phyloP scores from a whole-genome alignment of 2,888 invertebrate genomes.

The Amiota mariae region DNA sequence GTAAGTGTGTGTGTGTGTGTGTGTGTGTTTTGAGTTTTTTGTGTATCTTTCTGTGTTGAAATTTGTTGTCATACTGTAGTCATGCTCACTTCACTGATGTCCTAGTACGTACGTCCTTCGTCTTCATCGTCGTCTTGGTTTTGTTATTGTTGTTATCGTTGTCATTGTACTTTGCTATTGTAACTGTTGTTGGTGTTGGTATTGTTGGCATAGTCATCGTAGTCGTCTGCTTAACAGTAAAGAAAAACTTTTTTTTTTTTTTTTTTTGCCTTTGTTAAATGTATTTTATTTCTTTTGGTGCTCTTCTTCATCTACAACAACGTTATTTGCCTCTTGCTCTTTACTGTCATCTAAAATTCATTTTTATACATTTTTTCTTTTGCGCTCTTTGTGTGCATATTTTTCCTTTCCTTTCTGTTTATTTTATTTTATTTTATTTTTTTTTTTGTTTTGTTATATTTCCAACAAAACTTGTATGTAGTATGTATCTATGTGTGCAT shows the following conservation, averaged over 20 bases:
- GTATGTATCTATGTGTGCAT: slow-evolving; percentile 33
- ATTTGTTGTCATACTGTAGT: slow-evolving; percentile 14
- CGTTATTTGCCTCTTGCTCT: slow-evolving; percentile 38
- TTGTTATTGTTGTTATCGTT: slow-evolving; percentile 10
- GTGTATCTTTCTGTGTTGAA: slow-evolving; percentile 5
- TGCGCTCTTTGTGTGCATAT: slow-evolving; percentile 48
- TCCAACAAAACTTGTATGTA: no score
- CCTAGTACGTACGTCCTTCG: no score
- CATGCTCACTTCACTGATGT: no score
- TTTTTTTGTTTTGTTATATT: not conserved
- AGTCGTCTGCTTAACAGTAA: slow-evolving; percentile 68
- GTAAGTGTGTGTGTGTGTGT: no score
- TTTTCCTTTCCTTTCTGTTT: slow-evolving; percentile 52
- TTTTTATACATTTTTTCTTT: slow-evolving; percentile 66
- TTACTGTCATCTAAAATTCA: slow-evolving; percentile 69
- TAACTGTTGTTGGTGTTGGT: not conserved
- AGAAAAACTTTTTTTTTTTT: slow-evolving; percentile 57
- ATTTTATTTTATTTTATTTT: slow-evolving; percentile 66
- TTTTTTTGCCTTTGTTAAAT: no score
- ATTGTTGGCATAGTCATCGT: slow-evolving; percentile 34
- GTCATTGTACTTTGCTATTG: not conserved
- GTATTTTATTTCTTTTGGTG: not conserved
- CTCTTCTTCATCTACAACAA: not conserved
- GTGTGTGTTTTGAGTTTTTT: no score
- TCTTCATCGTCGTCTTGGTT: not conserved